These are phyloP conservation scores for Dicrostonyx torquatus DNA, from an alignment of 2,797 vertebrate genomes.

Conservation along the genomic window DNA sequence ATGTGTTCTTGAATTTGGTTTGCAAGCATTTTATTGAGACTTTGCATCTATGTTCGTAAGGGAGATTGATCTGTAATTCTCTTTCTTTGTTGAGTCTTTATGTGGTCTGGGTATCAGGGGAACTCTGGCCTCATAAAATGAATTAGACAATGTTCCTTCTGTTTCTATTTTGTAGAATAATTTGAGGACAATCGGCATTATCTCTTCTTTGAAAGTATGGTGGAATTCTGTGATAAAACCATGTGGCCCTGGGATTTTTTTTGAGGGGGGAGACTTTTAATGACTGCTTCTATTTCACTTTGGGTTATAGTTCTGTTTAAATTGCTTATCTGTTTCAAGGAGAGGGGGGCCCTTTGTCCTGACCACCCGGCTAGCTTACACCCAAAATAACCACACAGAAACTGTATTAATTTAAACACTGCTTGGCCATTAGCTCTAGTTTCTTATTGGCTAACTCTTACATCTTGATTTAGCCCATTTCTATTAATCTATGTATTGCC, in stretches of 20 bases:
- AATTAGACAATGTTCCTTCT: neutral
- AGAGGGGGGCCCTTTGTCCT: too few species aligned
- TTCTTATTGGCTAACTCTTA: too few species aligned
- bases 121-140: neutral
- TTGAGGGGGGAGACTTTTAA: neutral
- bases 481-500: too few species aligned
- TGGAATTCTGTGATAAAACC: neutral
- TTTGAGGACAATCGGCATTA: neutral
- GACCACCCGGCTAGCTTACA: too few species aligned
- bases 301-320: neutral
- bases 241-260: neutral
- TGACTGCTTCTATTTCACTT: neutral
- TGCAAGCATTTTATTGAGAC: neutral
- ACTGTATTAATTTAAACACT: too few species aligned
- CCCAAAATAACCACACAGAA: too few species aligned
- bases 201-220: neutral
- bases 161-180: neutral
- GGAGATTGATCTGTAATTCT: neutral
- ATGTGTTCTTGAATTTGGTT: neutral
- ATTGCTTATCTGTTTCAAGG: neutral
- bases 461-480: too few species aligned
- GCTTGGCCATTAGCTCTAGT: too few species aligned
- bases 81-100: neutral
- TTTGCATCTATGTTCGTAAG: neutral
- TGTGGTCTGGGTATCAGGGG: neutral